Conservation (phyloP, 2,888 invertebrate species). For the Tupiocoris notatus region DNA sequence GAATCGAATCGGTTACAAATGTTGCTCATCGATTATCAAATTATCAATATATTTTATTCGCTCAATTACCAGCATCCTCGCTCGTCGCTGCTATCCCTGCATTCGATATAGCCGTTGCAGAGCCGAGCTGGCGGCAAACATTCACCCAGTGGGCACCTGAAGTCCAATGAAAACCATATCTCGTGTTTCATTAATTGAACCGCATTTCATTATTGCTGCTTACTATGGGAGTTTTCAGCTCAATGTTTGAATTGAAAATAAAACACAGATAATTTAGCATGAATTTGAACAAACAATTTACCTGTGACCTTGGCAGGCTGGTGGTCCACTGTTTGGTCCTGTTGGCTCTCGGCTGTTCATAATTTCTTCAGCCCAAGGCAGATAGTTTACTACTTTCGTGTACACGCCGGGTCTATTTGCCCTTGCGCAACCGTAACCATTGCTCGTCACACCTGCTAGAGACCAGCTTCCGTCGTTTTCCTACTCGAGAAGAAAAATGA, state of each 20-base stretch:
- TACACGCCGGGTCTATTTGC: slow-evolving; percentile 77
- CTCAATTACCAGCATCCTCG: slow-evolving; percentile 57
- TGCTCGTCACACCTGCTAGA: slow-evolving; percentile 67
- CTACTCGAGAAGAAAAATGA: slow-evolving; percentile 53
- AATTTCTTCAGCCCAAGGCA: slow-evolving; percentile 67
- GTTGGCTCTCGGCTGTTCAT: slow-evolving; percentile 54
- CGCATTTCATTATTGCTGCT: too few relatives aligned
- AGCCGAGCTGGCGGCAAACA: slow-evolving; percentile 68
- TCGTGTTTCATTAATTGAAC: too few relatives aligned
- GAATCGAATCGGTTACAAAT: too few relatives aligned
- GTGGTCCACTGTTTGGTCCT: slow-evolving; percentile 36
- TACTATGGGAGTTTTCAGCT: too few relatives aligned
- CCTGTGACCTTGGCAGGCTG: slow-evolving; percentile 64
- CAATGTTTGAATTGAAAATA: too few relatives aligned
- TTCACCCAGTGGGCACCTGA: slow-evolving; percentile 68
- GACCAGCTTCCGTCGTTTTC: slow-evolving; percentile 56
- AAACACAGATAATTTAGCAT: too few relatives aligned
- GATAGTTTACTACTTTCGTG: slow-evolving; percentile 73
- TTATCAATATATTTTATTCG: too few relatives aligned
- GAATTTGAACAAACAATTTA: too few relatives aligned
- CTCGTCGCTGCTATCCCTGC: slow-evolving; percentile 73
- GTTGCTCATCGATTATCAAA: too few relatives aligned
- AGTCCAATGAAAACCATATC: too few relatives aligned
- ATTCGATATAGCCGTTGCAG: slow-evolving; percentile 76
- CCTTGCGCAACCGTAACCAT: slow-evolving; percentile 76